Base-by-base conservation (phyloP, 2,797 vertebrate genomes). In the Momotus momota region DNA sequence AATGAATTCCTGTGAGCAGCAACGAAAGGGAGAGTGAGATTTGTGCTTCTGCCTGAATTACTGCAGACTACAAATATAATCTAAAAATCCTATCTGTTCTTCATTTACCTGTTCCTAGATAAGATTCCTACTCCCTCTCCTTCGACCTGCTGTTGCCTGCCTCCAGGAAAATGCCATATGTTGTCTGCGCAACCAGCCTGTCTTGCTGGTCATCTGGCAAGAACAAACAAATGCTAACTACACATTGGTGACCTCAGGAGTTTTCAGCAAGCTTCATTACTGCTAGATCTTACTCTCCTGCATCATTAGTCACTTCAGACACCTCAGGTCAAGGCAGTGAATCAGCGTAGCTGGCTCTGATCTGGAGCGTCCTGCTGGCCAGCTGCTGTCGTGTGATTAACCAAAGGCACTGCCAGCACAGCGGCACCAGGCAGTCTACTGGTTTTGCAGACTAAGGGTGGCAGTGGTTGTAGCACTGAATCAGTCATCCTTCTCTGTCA, bases 401-500 rank as follows among this genome's bases (percentile, higher is more conserved):
- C 25, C 67, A 21, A 18, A 33, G 23, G 81, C 71, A 45, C 79
- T 90, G 93, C 95, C 95, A 94, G 93, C 79, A 22, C 79, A 7
- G 91, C 64, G 96, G 96, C 96, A 97, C 94, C 95, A 80, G 85
- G 60, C 87, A 92, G 96, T 95, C 94, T 97, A 80, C 95, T 46
- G 85, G 93, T 84, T 93, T 93, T 88, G 91, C 93, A 23, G 35
- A 69, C 38, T 90, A 6, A 19, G 88, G 91, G 82, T 94, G 91
- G 89, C 91, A 88, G 96, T 9, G 94, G 82, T 13, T 84, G 93
- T 15, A 72, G 85, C 77, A 23, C 75, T 78, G 89, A 70, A 80
- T 86, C 95, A 13, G 35, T 80, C 94, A 94, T 94, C 93, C 66
- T 73, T 90, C 95, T 81, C 82, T 84, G 94, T 90, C 94, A 86